Percentiles rank a stretch among this genome's conserved stretches.
phyloP scores from a whole-genome alignment of 1,140 invertebrate genomes.

The Drosophila cardini region DNA sequence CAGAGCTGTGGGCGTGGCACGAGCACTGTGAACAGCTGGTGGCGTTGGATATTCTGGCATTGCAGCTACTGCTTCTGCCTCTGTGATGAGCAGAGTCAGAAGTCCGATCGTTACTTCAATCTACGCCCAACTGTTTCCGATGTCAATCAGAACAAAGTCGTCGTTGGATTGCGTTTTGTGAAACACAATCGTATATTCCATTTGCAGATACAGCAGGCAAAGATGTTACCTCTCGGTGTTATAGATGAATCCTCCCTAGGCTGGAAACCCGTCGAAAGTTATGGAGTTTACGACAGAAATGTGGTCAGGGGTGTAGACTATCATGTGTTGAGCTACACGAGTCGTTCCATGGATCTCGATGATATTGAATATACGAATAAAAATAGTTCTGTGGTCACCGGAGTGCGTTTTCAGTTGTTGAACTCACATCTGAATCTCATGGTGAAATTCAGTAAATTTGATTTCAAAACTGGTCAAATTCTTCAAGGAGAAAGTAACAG shows the following conservation, averaged over 20 bases:
- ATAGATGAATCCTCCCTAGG: background rate
- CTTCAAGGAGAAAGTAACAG: background rate
- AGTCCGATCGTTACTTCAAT: slow-evolving; percentile 11
- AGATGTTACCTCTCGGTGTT: background rate
- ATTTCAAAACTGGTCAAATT: background rate
- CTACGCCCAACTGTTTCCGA: background rate
- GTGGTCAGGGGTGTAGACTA: background rate
- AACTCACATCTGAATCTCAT: background rate
- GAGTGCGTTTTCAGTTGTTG: background rate
- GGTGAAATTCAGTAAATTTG: background rate
- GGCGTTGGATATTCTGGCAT: slow-evolving; percentile 2
- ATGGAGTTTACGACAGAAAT: background rate
- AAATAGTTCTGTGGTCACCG: background rate
- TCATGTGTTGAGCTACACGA: background rate
- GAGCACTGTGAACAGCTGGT: background rate
- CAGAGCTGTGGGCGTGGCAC: background rate
- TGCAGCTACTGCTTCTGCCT: slow-evolving; percentile 8
- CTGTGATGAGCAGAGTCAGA: background rate
- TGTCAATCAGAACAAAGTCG: background rate
- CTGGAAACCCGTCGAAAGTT: slow-evolving; percentile 2
- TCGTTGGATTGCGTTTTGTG: slow-evolving; percentile 1
- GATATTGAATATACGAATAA: background rate
- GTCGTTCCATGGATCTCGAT: background rate
- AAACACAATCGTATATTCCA: slow-evolving; percentile 7
- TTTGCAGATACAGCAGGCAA: background rate